Evolutionary conservation across 2,113 vertebrate species (phyloP), one percentile per base, ranked within the genome.

Genomic region (Chaenogobius annularis): DNA sequence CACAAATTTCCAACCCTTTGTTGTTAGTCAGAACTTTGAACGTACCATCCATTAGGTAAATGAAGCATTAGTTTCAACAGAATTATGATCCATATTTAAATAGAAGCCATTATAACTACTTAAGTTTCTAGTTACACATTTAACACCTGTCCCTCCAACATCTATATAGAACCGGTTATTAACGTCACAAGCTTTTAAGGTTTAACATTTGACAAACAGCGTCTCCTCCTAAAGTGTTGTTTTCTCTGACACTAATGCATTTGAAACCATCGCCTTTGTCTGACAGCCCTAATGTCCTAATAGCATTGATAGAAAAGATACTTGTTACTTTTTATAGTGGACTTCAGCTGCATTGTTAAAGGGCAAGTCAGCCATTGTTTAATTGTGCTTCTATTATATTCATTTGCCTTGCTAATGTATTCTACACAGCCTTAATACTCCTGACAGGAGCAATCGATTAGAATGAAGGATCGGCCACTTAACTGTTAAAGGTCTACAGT

Each of bases 201-300:
- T 63, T 63, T 63, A 63, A 40, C 61, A 12, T 63, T 63, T 40
- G 61, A 63, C 35, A 40, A 40, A 35, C 35, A 37, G 35, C 61
- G 17, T 63, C 10, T 35, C 35, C 61, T n/a, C 35, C 61, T 10
- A 43, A 40, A 10, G 35, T 63, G 61, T 63, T 63, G 61, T 43
- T 63, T 43, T 20, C 61, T n/a, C 31, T 63, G 68, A 73, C 46
- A 58, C 44, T 69, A 63, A 72, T 74, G 75, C 66, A 40, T 81
- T 76, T 69, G 63, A 48, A 72, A 72, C 50, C 61, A 31, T 35
- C 70, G 74, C 61, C 63, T 66, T 52, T 61, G 62, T 31, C 48
- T 47, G 37, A 26, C 31, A 22, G 70, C 77, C 80, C 70, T 68
- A 68, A 7, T 47, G 72, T 58, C 47, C 63, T 73, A 52, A 70